These are phyloP conservation scores for Unio pictorum DNA, from an alignment of 2,888 invertebrate species.

Conservation along the genomic window DNA sequence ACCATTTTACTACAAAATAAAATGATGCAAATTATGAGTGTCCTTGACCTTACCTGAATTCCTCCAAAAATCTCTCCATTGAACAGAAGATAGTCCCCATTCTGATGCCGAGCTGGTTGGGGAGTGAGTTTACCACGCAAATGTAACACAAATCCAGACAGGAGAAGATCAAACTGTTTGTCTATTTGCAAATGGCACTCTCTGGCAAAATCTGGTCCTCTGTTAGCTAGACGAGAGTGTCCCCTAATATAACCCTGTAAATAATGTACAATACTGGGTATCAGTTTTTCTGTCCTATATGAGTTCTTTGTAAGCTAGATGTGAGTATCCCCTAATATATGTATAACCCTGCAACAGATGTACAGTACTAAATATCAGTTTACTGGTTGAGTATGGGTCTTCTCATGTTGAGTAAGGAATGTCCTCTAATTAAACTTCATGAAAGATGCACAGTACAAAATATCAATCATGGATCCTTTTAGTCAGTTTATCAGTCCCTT, in stretches of 20 bases:
- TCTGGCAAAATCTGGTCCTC: slow-evolving; percentile 37
- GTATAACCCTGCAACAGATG: no score
- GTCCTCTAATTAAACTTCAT: no score
- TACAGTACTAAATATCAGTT: no score
- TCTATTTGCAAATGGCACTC: slow-evolving; percentile 1
- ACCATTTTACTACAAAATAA: no score
- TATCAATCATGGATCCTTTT: no score
- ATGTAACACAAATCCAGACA: slow-evolving; percentile 81
- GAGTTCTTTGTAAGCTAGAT: no score
- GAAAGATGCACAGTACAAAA: no score
- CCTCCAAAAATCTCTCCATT: slow-evolving; percentile 91
- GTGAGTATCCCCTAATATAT: no score
- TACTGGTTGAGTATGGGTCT: no score
- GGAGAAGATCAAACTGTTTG: slow-evolving; percentile 15
- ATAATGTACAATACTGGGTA: neutral
- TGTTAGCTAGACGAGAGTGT: slow-evolving; percentile 18
- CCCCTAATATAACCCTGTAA: slow-evolving; percentile 8
- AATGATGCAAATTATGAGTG: neutral
- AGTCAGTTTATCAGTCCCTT: no score
- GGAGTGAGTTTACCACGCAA: slow-evolving; percentile 82
- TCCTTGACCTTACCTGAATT: slow-evolving; percentile 67
- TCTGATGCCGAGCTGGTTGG: slow-evolving; percentile 80
- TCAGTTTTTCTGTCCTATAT: no score
- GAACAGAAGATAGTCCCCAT: slow-evolving; percentile 81
- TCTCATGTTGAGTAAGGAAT: no score